Percentiles rank a stretch among this genome's conserved stretches.
Conservation (phyloP, 2,797 vertebrate species). For the Necrosyrtes monachus region DNA sequence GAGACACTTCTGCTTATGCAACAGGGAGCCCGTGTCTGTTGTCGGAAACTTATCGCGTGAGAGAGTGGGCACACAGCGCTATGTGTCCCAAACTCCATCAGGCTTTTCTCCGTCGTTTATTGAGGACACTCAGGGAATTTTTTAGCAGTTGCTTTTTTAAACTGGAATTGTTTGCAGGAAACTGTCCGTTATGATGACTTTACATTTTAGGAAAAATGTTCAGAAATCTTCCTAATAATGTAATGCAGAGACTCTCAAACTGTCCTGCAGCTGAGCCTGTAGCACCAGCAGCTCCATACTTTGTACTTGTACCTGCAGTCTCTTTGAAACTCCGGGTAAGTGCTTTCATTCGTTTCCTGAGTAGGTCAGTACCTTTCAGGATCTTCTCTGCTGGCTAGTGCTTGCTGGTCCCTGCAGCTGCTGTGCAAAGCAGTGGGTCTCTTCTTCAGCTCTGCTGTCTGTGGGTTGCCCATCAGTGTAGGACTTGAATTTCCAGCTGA, state of each 20-base stretch:
- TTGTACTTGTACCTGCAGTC: not conserved
- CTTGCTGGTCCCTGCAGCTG: not conserved
- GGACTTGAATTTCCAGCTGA: not conserved
- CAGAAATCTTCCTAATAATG: not conserved
- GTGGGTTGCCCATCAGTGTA: not conserved
- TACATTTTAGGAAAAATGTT: not conserved
- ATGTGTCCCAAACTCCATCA: not conserved
- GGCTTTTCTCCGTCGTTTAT: not conserved
- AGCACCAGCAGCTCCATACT: not conserved
- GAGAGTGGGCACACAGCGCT: not conserved
- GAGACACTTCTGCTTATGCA: conserved; percentile 29
- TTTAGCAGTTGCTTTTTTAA: not conserved
- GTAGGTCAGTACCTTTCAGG: not conserved
- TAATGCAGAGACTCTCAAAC: not conserved
- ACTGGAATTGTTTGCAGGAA: not conserved
- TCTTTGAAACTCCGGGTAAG: not conserved
- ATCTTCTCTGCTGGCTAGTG: not conserved
- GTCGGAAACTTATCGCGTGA: rapidly evolving
- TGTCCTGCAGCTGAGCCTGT: not conserved
- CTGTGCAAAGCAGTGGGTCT: not conserved
- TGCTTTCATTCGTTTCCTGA: not conserved
- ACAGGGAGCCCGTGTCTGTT: not conserved
- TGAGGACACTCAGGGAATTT: not conserved
- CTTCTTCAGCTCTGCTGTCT: not conserved
- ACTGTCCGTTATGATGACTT: not conserved